Evolutionary conservation across 2,797 vertebrate genomes (phyloP), one percentile per base, ranked within the genome.

Genomic region (Novumbra hubbsi): DNA sequence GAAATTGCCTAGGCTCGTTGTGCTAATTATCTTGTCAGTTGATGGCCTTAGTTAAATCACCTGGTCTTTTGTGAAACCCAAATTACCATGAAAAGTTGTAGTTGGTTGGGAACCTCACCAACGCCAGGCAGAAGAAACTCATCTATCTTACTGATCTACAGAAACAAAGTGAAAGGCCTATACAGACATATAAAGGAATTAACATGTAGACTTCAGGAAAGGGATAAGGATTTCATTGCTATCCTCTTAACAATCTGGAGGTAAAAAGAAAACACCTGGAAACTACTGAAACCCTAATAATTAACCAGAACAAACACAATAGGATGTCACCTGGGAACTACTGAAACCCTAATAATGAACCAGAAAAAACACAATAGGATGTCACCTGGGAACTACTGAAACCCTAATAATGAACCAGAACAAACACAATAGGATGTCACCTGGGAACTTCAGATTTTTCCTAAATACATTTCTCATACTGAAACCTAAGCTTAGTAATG

Each of bases 11-110:
- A 24, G 71, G 79, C 75, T 85, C 76, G 80, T 68, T 83, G 80
- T 87, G 79, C 84, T 88, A 87, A 88, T 89, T 85, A 90, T 76
- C 66, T 71, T 72, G 78, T 78, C 70, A 76, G 76, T 84, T 76
- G 64, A 41, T 71, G 21, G 9, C 79, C 76, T 65, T 45, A 71
- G 77, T 79, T 79, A 48, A 78, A 81, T 78, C 73, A 8, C 72
- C 80, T 12, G 65, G 69, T 71, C 64, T 52, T 80, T 78, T 1
- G 52, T 24, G 17, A 21, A 49, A 71, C 70, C 70, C 30, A 79
- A 80, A 34, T 75, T 83, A 78, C 66, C 81, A 62, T 70, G 65
- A 66, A 78, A 64, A 41, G 38, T 28, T 62, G 24, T 62, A 71
- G 48, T 71, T 60, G 80, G 76, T 65, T 73, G 77, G 76, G 84